phyloP scores from a whole-genome alignment of 2,113 vertebrate genomes.

The Meriones unguiculatus region DNA sequence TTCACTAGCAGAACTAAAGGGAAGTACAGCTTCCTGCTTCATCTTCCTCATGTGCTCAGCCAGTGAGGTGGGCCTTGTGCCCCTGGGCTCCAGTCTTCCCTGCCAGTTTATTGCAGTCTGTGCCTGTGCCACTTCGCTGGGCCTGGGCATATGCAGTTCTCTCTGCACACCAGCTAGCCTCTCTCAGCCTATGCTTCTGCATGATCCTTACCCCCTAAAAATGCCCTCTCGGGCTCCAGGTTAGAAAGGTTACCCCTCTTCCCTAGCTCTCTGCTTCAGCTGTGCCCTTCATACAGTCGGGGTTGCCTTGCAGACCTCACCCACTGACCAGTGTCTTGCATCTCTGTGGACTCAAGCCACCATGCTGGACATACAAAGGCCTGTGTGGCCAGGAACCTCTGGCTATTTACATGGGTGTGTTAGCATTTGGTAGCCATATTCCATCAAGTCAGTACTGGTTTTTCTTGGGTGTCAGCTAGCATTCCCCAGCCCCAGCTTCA shows the following conservation, averaged over 20 bases:
- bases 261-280: neutral
- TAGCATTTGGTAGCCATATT: neutral
- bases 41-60: rapidly evolving
- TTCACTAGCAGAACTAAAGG: neutral
- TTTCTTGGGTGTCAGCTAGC: neutral
- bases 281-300: rapidly evolving
- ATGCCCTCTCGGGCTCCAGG: neutral
- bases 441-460: neutral
- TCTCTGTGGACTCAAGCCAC: neutral
- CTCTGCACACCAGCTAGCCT: neutral
- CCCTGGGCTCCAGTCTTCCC: neutral
- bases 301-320: neutral
- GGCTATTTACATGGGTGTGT: neutral
- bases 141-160: rapidly evolving
- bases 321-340: neutral
- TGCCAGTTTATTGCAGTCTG: rapidly evolving
- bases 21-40: rapidly evolving
- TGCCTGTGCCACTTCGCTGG: rapidly evolving
- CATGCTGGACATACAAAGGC: neutral
- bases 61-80: neutral
- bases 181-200: neutral
- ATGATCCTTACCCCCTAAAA: neutral
- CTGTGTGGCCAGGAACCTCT: neutral
- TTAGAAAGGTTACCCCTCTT: rapidly evolving
- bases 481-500: neutral